These are phyloP conservation scores for Lagocephalus sceleratus DNA, from an alignment of 2,797 vertebrate species.

Conservation along the genomic window DNA sequence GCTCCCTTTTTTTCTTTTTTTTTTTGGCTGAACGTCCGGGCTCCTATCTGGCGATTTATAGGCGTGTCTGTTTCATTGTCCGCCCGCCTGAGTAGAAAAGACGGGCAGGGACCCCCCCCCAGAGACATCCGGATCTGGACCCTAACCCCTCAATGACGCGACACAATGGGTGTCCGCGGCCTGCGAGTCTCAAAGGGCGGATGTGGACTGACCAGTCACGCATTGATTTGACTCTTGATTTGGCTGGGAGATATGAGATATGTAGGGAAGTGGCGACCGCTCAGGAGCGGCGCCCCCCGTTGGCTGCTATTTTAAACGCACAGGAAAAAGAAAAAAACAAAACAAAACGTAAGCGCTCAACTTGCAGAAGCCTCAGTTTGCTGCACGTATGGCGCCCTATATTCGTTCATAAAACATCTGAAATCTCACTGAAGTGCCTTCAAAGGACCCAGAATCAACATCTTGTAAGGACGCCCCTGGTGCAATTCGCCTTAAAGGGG, in stretches of 20 bases:
- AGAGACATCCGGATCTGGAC: slow-evolving; percentile 55
- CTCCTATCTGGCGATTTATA: slow-evolving; percentile 66
- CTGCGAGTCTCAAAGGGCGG: slow-evolving; percentile 53
- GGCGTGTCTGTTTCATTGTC: slow-evolving; percentile 72
- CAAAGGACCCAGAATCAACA: slow-evolving; percentile 66
- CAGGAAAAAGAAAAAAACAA: not conserved
- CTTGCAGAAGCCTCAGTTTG: slow-evolving; percentile 35
- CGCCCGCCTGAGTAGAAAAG: slow-evolving; percentile 62
- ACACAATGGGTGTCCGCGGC: slow-evolving; percentile 51
- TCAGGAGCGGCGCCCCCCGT: slow-evolving; percentile 11
- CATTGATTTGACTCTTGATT: slow-evolving; percentile 37
- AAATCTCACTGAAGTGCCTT: slow-evolving; percentile 66
- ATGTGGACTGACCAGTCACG: slow-evolving; percentile 51
- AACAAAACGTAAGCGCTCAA: not conserved
- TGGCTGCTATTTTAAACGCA: slow-evolving; percentile 8
- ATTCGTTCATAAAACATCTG: slow-evolving; percentile 61
- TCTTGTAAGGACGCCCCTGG: slow-evolving; percentile 66
- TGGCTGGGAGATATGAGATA: slow-evolving; percentile 24
- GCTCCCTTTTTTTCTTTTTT: slow-evolving; percentile 46
- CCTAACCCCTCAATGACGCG: slow-evolving; percentile 66
- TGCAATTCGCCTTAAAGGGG: slow-evolving; percentile 64
- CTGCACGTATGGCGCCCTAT: slow-evolving; percentile 46
- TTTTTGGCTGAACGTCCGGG: slow-evolving; percentile 66
- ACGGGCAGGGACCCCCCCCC: slow-evolving; percentile 54
- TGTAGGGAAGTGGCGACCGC: slow-evolving; percentile 27